phyloP scores from a whole-genome alignment of 2,888 invertebrate species.

The Archips xylosteana region DNA sequence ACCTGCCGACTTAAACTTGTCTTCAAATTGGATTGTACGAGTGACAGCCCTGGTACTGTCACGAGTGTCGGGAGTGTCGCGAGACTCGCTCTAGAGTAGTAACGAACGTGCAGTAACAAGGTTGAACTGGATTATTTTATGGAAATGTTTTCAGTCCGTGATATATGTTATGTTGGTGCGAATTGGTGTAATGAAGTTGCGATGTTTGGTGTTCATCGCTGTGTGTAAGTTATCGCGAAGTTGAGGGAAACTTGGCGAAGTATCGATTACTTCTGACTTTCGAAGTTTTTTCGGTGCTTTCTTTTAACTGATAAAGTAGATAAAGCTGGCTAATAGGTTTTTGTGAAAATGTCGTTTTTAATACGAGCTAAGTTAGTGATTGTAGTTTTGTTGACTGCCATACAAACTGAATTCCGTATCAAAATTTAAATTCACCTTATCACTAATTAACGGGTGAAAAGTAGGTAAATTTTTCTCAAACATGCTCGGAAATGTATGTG shows the following conservation, averaged over 20 bases:
- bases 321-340: too few relatives aligned
- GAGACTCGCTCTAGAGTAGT: constrained; percentile 11
- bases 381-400: too few relatives aligned
- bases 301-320: not conserved
- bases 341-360: too few relatives aligned
- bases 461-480: too few relatives aligned
- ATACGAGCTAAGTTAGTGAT: too few relatives aligned
- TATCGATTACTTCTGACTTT: constrained; percentile 1
- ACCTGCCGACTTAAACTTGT: not conserved
- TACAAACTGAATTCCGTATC: too few relatives aligned
- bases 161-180: constrained; percentile 21
- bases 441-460: too few relatives aligned
- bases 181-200: constrained; percentile 12
- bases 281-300: not conserved
- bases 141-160: constrained; percentile 24
- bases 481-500: too few relatives aligned
- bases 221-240: not conserved
- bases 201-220: not conserved
- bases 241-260: not conserved
- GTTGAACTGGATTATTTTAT: constrained; percentile 22
- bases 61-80: constrained; percentile 8
- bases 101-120: constrained; percentile 29
- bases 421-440: too few relatives aligned
- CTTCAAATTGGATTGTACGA: constrained; percentile 18
- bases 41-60: constrained; percentile 8